Conservation (phyloP, 2,888 invertebrate species). For the Dolomedes plantarius region DNA sequence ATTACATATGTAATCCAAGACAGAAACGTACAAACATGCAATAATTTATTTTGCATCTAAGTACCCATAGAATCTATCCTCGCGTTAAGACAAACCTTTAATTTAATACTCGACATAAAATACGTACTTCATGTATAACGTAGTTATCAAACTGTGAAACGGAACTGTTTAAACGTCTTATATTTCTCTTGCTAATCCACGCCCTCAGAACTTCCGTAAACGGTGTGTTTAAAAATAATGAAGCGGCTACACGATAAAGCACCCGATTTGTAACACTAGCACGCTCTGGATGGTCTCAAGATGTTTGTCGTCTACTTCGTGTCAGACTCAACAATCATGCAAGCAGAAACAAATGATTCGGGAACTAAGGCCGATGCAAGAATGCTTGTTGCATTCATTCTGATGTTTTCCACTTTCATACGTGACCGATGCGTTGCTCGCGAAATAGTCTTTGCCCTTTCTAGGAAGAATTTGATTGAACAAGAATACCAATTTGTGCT, state of each 20-base stretch:
- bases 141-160: not conserved
- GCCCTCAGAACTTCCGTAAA: not conserved
- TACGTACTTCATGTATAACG: not conserved
- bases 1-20: too few relatives aligned
- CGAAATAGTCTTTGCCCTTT: too few relatives aligned
- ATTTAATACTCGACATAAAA: not conserved
- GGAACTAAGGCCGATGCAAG: too few relatives aligned
- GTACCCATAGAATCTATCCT: too few relatives aligned
- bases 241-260: not conserved
- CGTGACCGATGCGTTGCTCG: too few relatives aligned
- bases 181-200: not conserved
- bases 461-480: too few relatives aligned
- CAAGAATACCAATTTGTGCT: too few relatives aligned
- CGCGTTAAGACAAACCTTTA: too few relatives aligned
- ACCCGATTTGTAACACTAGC: not conserved
- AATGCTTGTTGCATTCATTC: too few relatives aligned
- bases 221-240: not conserved
- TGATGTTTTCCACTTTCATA: too few relatives aligned
- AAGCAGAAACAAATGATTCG: not conserved
- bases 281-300: not conserved
- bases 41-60: too few relatives aligned
- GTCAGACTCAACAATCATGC: not conserved
- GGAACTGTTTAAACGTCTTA: not conserved
- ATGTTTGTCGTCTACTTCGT: conserved; percentile 2
- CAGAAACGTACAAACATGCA: too few relatives aligned